Conservation (phyloP, 1,140 invertebrate genomes). For the Leptopilina boulardi region DNA sequence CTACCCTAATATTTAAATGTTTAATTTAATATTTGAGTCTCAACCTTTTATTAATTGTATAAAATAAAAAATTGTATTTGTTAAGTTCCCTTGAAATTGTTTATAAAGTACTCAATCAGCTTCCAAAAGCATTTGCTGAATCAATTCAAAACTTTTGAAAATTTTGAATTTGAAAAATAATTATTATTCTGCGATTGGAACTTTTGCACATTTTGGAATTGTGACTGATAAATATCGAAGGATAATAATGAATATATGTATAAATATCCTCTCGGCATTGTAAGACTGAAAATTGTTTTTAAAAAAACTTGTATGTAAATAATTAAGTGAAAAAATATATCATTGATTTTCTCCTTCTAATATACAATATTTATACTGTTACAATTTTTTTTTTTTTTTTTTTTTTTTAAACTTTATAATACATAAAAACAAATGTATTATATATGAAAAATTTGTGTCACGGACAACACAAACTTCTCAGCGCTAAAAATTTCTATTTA, state of each 20-base stretch:
- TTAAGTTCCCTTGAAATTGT: background rate
- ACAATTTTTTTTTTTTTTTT: conserved; percentile 49
- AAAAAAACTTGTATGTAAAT: conserved; percentile 68
- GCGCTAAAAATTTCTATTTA: conserved; percentile 13
- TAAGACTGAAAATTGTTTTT: conserved; percentile 71
- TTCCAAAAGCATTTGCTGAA: too few species aligned
- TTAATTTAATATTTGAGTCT: background rate
- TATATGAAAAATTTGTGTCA: too few species aligned
- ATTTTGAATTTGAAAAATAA: conserved; percentile 44
- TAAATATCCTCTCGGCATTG: conserved; percentile 54
- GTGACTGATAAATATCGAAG: conserved; percentile 48
- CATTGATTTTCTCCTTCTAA: too few species aligned
- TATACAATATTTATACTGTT: conserved; percentile 37
- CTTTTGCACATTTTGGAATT: conserved; percentile 46
- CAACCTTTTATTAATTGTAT: background rate
- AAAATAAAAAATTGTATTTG: background rate
- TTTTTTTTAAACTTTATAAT: conserved; percentile 37
- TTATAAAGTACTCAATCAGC: background rate
- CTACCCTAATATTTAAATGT: background rate
- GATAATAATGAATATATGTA: conserved; percentile 46
- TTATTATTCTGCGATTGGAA: conserved; percentile 36
- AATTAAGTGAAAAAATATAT: conserved; percentile 51
- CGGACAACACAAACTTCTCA: too few species aligned
- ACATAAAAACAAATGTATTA: too few species aligned
- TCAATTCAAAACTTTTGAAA: conserved; percentile 15